Percentiles rank a stretch among this genome's conserved stretches.
Evolutionary conservation across 2,888 invertebrate genomes (phyloP).

Genomic region (Harmothoe impar): DNA sequence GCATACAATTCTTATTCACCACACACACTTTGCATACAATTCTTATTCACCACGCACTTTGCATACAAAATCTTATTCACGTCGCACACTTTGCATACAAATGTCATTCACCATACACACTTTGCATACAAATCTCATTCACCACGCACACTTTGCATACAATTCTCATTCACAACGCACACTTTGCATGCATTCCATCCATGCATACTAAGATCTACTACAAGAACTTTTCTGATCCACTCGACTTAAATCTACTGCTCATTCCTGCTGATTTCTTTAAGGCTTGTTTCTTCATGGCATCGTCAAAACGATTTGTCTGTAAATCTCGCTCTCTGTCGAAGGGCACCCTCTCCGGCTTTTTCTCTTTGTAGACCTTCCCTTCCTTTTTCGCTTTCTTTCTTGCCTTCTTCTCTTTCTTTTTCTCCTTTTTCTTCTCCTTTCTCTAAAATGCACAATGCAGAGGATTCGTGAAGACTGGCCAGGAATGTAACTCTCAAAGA

Average conservation of each 20-base stretch:
- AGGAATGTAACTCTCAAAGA: not conserved
- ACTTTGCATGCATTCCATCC: too few relatives aligned
- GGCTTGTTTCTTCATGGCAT: constrained; percentile 53
- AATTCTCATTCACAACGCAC: too few relatives aligned
- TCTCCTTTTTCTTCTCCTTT: constrained; percentile 32
- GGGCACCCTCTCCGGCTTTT: constrained; percentile 46
- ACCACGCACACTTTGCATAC: too few relatives aligned
- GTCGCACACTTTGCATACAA: too few relatives aligned
- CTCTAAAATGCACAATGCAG: not conserved
- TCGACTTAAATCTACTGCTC: not conserved
- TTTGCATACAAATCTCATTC: too few relatives aligned
- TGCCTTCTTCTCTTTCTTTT: constrained; percentile 57
- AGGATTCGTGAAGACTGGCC: not conserved
- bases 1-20: too few relatives aligned
- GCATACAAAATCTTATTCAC: too few relatives aligned
- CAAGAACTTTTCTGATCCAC: not conserved
- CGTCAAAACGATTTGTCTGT: constrained; percentile 55
- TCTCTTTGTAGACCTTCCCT: constrained; percentile 6
- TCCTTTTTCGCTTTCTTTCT: constrained; percentile 52
- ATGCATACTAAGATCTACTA: not conserved
- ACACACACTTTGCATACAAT: too few relatives aligned
- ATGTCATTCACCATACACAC: too few relatives aligned
- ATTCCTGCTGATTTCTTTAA: constrained; percentile 52
- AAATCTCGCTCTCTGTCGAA: constrained; percentile 60
- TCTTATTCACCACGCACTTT: too few relatives aligned